phyloP scores from a whole-genome alignment of 2,797 vertebrate genomes.

The Cyprinella venusta region DNA sequence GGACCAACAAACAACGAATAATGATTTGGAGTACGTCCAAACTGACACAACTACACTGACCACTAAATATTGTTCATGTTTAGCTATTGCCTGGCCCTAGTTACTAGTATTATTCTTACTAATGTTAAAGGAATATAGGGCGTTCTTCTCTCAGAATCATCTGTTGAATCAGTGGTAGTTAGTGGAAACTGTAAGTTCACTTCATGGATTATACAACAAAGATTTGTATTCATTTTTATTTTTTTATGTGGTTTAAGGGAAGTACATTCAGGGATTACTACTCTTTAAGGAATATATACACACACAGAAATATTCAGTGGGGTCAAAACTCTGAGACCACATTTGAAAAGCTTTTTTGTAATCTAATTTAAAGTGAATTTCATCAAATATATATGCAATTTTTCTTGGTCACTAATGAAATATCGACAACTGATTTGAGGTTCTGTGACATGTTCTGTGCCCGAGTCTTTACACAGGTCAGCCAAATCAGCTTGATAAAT shows the following conservation, averaged over 20 bases:
- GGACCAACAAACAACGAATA: not conserved
- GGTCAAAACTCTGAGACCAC: not conserved
- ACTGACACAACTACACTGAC: not conserved
- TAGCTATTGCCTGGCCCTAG: not conserved
- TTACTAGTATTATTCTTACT: not conserved
- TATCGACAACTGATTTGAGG: too few relatives aligned
- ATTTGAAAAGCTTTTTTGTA: not conserved
- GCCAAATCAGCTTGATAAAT: too few relatives aligned
- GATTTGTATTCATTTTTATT: not conserved
- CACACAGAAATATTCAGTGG: not conserved
- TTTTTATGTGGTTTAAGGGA: not conserved
- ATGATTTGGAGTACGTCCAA: not conserved
- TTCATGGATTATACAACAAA: not conserved
- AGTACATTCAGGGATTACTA: not conserved
- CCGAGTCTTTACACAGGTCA: too few relatives aligned
- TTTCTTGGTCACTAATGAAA: too few relatives aligned
- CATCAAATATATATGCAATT: not conserved
- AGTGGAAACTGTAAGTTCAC: not conserved
- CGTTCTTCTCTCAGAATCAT: not conserved
- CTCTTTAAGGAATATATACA: not conserved
- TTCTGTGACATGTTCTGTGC: not conserved
- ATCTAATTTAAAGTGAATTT: not conserved
- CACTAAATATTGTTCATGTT: not conserved
- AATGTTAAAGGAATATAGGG: not conserved
- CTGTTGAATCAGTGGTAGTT: not conserved